These are phyloP conservation scores for Sphecodes monilicornis DNA, from an alignment of 2,888 invertebrate genomes.

Conservation along the genomic window DNA sequence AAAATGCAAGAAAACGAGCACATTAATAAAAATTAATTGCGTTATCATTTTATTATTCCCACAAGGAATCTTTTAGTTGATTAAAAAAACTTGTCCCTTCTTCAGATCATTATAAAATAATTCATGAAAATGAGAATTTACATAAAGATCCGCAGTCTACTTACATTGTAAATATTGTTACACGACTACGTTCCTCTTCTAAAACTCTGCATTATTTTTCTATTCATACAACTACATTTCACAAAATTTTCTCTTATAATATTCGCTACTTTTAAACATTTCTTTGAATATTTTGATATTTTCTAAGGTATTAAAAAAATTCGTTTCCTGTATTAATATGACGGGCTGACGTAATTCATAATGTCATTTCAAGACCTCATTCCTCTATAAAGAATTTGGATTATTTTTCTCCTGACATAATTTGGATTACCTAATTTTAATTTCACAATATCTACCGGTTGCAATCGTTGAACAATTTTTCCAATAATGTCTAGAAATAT, in stretches of 20 bases:
- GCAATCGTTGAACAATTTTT: neutral
- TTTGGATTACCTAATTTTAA: neutral
- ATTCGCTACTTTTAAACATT: neutral
- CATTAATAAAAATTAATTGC: neutral
- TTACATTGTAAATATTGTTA: no score
- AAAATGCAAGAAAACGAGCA: neutral
- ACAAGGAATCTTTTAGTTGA: neutral
- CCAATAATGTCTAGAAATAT: neutral
- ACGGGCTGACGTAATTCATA: neutral
- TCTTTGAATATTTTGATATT: neutral
- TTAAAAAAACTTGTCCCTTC: neutral
- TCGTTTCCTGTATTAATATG: neutral
- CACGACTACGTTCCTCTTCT: no score
- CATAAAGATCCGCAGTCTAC: neutral
- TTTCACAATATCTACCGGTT: neutral
- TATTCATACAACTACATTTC: no score
- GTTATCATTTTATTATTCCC: neutral
- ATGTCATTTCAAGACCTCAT: neutral
- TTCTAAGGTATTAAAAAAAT: neutral
- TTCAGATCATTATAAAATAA: conserved; percentile 5
- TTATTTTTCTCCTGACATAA: neutral
- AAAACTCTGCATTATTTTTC: no score
- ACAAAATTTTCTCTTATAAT: neutral
- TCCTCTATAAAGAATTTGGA: neutral
- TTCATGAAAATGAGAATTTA: neutral